Base-by-base conservation (phyloP, 2,888 invertebrate genomes). In the Agonopterix subpropinquella region DNA sequence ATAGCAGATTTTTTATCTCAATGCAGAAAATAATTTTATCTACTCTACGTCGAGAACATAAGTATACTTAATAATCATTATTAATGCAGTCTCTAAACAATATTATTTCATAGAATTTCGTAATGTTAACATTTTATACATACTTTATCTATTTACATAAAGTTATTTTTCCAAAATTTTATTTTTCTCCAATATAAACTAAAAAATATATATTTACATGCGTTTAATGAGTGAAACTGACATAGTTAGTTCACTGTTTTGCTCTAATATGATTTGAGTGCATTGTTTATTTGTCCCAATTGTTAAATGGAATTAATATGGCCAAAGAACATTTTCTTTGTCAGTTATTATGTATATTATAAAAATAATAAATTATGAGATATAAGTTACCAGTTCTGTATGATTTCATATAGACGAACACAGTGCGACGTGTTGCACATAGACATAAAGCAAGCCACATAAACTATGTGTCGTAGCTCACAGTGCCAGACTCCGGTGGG, bases 111-210 rank as follows among this genome's bases (percentile, higher is more conserved):
- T 80, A 82, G 67, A 78, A 71, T 77, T 75, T 73, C 64, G 65
- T 67, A 76, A 59, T 73, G 64, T 76, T 77, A 80, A 85, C 85
- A 78, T 71, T 78, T 72, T 67, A 76, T 78, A 77, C 71, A 70
- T 71, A 75, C 65, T 56, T 69, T 66, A 59, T 54, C 59, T 68
- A 85, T 84, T 74, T 85, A 85, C 83, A 84, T 80, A 80, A 69
- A 80, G 71, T 70, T 11, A 69, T 70, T 57, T 65, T 73, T 81
- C 77, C 71, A 82, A 82, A 84, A 84, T 79, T 82, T 73, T 28
- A 69, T 71, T 52, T 65, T 64, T 67, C 66, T 65, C 69, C 67
- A 62, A 64, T 58, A 72, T 67, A 66, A 64, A 64, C 62, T 65
- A 63, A 28, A 15, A 28, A 35, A 10, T 18, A 37, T 5, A 41